Evolutionary conservation across 2,888 invertebrate species (phyloP).

Genomic region (Ectemnius lituratus): DNA sequence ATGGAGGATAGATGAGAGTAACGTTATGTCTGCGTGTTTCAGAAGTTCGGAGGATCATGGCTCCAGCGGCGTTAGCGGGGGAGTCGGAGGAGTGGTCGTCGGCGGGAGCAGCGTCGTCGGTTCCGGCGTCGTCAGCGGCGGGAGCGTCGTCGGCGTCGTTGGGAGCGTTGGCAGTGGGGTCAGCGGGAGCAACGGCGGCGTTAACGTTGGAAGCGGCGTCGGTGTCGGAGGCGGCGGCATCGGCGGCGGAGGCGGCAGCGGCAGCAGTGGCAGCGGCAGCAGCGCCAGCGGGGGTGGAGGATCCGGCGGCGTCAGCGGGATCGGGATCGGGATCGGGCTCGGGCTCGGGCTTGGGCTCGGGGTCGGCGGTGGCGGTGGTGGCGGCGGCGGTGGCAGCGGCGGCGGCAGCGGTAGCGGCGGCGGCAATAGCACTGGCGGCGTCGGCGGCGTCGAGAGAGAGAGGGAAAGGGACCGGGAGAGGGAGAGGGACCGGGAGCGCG

Average conservation of each 20-base stretch:
- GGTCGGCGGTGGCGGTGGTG: slow-evolving; percentile 22
- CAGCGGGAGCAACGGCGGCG: slow-evolving; percentile 26
- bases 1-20: too few species aligned
- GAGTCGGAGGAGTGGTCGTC: slow-evolving; percentile 45
- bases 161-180: neutral
- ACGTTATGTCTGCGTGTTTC: slow-evolving; percentile 48
- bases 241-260: slow-evolving; percentile 42
- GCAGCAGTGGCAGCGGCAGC: slow-evolving; percentile 18
- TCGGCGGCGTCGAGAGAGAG: slow-evolving; percentile 2
- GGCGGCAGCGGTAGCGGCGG: slow-evolving; percentile 13
- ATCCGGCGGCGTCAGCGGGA: slow-evolving; percentile 13
- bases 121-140: slow-evolving; percentile 31
- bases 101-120: slow-evolving; percentile 17
- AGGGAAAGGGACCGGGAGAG: slow-evolving; percentile 2
- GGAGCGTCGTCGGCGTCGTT: neutral
- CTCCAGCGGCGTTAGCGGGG: slow-evolving; percentile 65
- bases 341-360: slow-evolving; percentile 20
- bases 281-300: slow-evolving; percentile 11
- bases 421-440: slow-evolving; percentile 1
- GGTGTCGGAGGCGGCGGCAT: slow-evolving; percentile 25
- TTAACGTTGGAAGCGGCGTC: slow-evolving; percentile 9
- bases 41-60: slow-evolving; percentile 76
- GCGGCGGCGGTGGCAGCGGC: slow-evolving; percentile 27
- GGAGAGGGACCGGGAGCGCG: neutral
- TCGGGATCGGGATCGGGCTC: slow-evolving; percentile 10